These are phyloP conservation scores for Potamilus streckersoni DNA, from an alignment of 1,140 invertebrate species.

Conservation along the genomic window DNA sequence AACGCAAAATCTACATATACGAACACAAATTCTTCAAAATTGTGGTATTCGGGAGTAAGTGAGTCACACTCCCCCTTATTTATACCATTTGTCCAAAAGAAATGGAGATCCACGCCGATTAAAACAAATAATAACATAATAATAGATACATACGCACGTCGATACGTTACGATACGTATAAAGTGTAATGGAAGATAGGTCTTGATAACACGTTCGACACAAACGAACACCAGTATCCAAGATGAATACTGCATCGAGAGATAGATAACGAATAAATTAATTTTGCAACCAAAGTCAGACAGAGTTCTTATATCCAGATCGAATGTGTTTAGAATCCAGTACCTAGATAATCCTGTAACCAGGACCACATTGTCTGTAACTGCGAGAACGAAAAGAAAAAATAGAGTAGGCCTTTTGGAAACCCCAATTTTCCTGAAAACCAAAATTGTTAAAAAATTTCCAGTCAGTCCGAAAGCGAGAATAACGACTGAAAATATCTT, in stretches of 20 bases:
- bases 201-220: conserved; percentile 45
- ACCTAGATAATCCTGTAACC: conserved; percentile 37
- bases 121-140: conserved; percentile 33
- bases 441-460: conserved; percentile 35
- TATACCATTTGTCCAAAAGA: conserved; percentile 48
- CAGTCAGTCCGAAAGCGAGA: conserved; percentile 32
- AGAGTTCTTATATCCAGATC: conserved; percentile 38
- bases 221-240: conserved; percentile 53
- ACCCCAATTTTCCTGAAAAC: conserved; percentile 25
- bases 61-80: conserved; percentile 16
- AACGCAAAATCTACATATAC: conserved; percentile 46
- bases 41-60: conserved; percentile 20
- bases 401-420: conserved; percentile 20
- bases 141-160: conserved; percentile 18
- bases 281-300: conserved; percentile 37
- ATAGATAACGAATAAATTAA: conserved; percentile 51
- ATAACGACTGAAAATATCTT: conserved; percentile 28
- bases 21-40: conserved; percentile 46
- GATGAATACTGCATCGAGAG: conserved; percentile 49
- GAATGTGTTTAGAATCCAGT: conserved; percentile 41
- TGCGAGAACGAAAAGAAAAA: conserved; percentile 37
- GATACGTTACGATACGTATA: conserved; percentile 30
- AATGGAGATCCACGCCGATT: conserved; percentile 39
- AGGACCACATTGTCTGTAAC: conserved; percentile 42
- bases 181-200: conserved; percentile 42